phyloP scores from a whole-genome alignment of 2,113 vertebrate genomes.

The Triplophysa tibetana region DNA sequence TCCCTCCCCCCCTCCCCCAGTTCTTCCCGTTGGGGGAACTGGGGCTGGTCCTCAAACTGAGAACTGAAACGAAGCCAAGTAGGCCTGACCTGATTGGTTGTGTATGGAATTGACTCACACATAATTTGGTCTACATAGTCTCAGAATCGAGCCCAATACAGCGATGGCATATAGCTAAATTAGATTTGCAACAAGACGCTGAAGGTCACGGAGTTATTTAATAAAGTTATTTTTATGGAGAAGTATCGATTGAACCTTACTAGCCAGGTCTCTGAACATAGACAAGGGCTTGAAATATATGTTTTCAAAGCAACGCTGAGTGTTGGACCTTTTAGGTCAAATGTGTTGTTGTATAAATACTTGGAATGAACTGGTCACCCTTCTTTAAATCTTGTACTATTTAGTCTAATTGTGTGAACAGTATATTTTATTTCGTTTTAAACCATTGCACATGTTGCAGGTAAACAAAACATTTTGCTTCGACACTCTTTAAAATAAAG shows the following conservation, averaged over 20 bases:
- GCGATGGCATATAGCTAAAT: neutral
- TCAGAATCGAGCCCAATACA: neutral
- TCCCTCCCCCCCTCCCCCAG: neutral
- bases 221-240: neutral
- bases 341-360: no score
- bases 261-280: neutral
- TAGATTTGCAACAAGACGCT: neutral
- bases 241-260: neutral
- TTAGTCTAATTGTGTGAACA: neutral
- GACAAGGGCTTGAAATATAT: no score
- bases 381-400: neutral
- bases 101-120: neutral
- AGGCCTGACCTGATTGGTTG: constrained; percentile 20
- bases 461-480: neutral
- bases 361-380: no score
- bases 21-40: neutral
- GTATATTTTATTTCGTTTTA: neutral
- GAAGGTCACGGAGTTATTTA: neutral
- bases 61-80: constrained; percentile 8
- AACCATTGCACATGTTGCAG: neutral
- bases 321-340: no score
- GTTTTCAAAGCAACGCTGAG: no score
- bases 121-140: neutral
- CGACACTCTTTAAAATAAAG: neutral
- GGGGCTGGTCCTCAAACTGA: neutral